Evolutionary conservation across 2,797 vertebrate genomes (phyloP), one percentile per base, ranked within the genome.

Genomic region (Acanthornis magna): DNA sequence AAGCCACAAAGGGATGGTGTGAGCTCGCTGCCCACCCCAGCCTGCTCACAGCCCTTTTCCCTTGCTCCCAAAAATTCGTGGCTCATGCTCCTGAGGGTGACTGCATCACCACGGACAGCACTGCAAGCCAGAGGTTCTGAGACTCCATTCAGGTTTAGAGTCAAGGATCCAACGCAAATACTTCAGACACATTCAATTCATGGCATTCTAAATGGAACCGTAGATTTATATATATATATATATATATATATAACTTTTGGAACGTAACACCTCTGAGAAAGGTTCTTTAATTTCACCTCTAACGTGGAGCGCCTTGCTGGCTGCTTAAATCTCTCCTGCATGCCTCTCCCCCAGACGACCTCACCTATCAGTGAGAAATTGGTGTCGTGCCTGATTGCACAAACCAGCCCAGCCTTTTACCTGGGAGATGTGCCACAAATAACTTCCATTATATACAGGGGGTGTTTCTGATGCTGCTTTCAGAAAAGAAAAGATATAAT

Each of bases 381-480:
- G 95, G 63, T 91, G 93, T 67, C 95, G 89, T 96, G 95, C 93
- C 92, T 91, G 92, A 92, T 86, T 95, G 95, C 95, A 94, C 94
- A 95, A 95, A 78, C 85, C 86, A 53, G 62, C 50, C 84, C 76
- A 72, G 91, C 42, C 80, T 95, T 86, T 94, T 73, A 85, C 95
- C 94, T 83, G 81, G 82, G 81, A 89, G 79, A 94, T 45, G 22
- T 57, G 88, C 74, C 93, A 91, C 95, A 96, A 93, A 96, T 92
- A 94, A 85, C 94, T 96, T 95, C 60, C 53, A 67, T 95, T 87
- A 85, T 73, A 94, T 88, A 66, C 4, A 57, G 47, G 53, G 38
- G 22, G 57, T 55, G 79, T 73, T 90, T 94, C 79, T 94, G 81
- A 92, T 32, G 62, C 88, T 66, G 76, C 85, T 78, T 53, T 92